Evolutionary conservation across 1,140 invertebrate genomes (phyloP), one percentile per base, ranked within the genome.

Genomic region (Cotesia glomerata): DNA sequence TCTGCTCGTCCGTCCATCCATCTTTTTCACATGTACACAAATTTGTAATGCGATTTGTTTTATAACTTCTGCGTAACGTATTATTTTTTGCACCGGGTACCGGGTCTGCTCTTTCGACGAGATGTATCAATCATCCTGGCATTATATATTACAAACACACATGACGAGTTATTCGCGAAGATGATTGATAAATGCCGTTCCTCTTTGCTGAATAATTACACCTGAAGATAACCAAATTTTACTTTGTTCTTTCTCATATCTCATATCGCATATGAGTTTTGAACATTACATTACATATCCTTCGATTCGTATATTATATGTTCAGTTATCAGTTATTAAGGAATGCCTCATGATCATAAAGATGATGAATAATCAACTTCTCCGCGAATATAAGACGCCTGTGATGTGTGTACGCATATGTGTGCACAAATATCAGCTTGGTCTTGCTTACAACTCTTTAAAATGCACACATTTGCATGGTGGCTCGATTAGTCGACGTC

Each of bases 381-480:
- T 39, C 2, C 39, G 7, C 39, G 26, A 3, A 26, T 26, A 26
- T 26, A 26, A 26, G 26, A 26, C 26, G 1, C 26, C 1, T 26
- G 26, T 26, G 3, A 26, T 45, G 11, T 11, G 39, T 45, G 11
- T 45, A 45, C 39, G 39, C 39, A 11, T 45, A 11, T 45, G 39
- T 11, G 11, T 45, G 11, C 36, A 18, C 67, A 54, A 56, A 69
- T 69, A 69, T 69, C 67, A 7, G 8, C 52, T 58, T 61, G 54
- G 56, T 14, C 54, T 69, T 69, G 58, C 61, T 69, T 69, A 69
- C 58, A 70, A 73, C 45, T 64, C 71, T 49, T 77, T 75, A 73
- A 77, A 77, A 77, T 74, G 68, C 76, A 74, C 14, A 61, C 69
- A 77, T 77, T 77, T 72, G 72, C 76, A 77, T 75, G 58, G 52